Evolutionary conservation across 2,113 vertebrate species (phyloP), one percentile per base, ranked within the genome.

Genomic region (Ia io): DNA sequence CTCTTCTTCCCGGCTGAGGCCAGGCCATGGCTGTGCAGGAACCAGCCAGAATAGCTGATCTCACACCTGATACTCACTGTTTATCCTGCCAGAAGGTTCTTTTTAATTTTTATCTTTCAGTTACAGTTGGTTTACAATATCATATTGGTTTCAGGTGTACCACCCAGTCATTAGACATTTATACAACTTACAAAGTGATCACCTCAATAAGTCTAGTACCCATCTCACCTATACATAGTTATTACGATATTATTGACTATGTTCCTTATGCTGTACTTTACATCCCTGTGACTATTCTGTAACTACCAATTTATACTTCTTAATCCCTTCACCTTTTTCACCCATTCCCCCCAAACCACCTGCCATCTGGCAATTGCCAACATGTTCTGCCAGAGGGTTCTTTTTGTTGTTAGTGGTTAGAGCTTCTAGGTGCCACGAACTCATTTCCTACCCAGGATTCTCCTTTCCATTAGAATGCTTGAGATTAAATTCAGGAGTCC

Each of bases 11-110:
- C 25, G 37, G 28, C 23, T 63, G 13, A 30, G 32, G 6, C 56
- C 47, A 30, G 25, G 59, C 53, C 12, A 2, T 4, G 3, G 47
- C n/a, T 53, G 18, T 23, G 6, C 28, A n/a, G 30, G 13, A 86
- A 49, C 10, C 20, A 51, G 1, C 7, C 1, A 2, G 5, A n/a
- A 65, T 3, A 47, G 14, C 18, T 12, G 23, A 35, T 32, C 8
- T 35, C 22, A 63, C 42, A 53, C 9, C 79, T 53, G 5, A 3
- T 3, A 1, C 20, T 63, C 16, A 3, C 32, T 23, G 11, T 42
- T 28, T 32, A 8, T 42, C 23, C 74, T 51, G 74, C 44, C 74
- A n/a, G 30, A 11, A 28, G 10, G 74, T 3, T n/a, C 44, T 76
- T n/a, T 74, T 47, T 32, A 9, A 44, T 71, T 69, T 73, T 42